Conservation (phyloP, 2,888 invertebrate species). For the Drosophila atripex region DNA sequence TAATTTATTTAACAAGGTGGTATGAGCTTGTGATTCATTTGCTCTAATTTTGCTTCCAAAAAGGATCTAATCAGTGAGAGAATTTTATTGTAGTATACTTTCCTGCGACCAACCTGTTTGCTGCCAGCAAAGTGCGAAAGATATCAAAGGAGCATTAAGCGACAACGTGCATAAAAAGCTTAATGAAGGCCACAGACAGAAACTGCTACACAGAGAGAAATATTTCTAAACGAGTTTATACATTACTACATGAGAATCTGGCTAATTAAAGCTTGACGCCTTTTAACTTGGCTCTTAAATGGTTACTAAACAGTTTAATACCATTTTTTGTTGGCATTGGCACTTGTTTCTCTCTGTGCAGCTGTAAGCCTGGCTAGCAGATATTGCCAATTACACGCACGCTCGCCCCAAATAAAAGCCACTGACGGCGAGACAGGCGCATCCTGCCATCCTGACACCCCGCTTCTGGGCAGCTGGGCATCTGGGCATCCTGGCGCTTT, state of each 20-base stretch:
- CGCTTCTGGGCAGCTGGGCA: neutral
- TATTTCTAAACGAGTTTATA: no score
- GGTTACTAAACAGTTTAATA: no score
- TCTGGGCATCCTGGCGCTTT: conserved; percentile 41
- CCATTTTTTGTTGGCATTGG: no score
- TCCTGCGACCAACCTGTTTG: conserved; percentile 7
- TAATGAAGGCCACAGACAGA: conserved; percentile 45
- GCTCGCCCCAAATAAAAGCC: conserved; percentile 26
- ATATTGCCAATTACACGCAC: conserved; percentile 61
- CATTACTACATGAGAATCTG: no score
- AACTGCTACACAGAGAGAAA: conserved; percentile 3
- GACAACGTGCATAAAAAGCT: conserved; percentile 49
- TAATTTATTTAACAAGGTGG: neutral
- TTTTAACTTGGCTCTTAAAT: no score
- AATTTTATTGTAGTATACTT: conserved; percentile 14
- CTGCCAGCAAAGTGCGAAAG: neutral
- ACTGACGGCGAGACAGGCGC: conserved; percentile 11
- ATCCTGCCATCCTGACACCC: conserved; percentile 7
- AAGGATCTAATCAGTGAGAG: conserved; percentile 2
- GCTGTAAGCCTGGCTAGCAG: conserved; percentile 40
- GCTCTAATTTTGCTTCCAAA: neutral
- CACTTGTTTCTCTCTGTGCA: neutral
- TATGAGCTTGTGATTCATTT: neutral
- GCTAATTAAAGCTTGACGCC: no score
- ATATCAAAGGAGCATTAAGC: conserved; percentile 12